These are phyloP conservation scores for Danio choprae DNA, from an alignment of 2,797 vertebrate genomes.

Conservation along the genomic window DNA sequence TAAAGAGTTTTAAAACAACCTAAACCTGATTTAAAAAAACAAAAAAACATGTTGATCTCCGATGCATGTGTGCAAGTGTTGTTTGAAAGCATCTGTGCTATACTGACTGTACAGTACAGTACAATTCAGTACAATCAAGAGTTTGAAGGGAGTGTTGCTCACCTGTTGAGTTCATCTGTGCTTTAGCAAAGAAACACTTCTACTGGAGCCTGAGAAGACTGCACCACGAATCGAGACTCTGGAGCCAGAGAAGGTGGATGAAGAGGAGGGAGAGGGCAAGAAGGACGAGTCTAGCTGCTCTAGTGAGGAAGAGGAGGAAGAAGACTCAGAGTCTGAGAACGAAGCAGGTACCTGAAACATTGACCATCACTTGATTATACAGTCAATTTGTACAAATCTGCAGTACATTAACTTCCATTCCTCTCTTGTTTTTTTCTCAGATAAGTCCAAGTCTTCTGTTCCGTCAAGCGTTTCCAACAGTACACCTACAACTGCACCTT, in stretches of 20 bases:
- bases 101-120: too few species aligned
- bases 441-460: slow-evolving; percentile 87
- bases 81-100: too few species aligned
- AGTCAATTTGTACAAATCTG: background rate
- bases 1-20: too few species aligned
- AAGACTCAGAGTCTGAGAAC: slow-evolving; percentile 96
- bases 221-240: slow-evolving; percentile 90
- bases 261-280: slow-evolving; percentile 95
- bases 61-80: too few species aligned
- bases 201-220: slow-evolving; percentile 93
- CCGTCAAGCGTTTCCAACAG: slow-evolving; percentile 84
- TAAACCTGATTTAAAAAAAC: too few species aligned
- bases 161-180: slow-evolving; percentile 32
- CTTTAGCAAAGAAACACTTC: slow-evolving; percentile 90
- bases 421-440: slow-evolving; percentile 67
- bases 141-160: background rate
- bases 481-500: slow-evolving; percentile 71
- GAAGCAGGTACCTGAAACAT: slow-evolving; percentile 85
- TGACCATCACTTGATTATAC: background rate
- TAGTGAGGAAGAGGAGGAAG: slow-evolving; percentile 98
- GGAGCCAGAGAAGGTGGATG: slow-evolving; percentile 95
- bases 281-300: slow-evolving; percentile 99
- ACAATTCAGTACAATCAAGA: background rate
- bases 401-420: background rate
- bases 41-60: too few species aligned